Percentiles rank a stretch among this genome's conserved stretches.
These are phyloP conservation scores for Cephus runcator DNA, from an alignment of 2,888 invertebrate genomes.

Conservation along the genomic window DNA sequence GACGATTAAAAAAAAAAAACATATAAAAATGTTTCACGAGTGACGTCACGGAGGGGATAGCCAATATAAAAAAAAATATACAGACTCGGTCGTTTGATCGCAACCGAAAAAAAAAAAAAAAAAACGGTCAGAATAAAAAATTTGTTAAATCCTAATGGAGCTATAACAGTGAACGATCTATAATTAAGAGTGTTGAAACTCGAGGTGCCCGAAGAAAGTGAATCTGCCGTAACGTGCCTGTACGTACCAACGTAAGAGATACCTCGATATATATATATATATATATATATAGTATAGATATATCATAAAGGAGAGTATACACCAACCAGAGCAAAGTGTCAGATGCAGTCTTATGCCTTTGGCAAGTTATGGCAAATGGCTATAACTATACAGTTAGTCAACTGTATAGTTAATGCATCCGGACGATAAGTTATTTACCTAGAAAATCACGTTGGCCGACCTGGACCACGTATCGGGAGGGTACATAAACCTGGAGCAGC, in stretches of 20 bases:
- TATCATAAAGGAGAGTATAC: neutral
- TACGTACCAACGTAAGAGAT: neutral
- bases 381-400: neutral
- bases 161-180: neutral
- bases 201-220: neutral
- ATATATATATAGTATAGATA: neutral
- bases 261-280: neutral
- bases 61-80: neutral
- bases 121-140: neutral
- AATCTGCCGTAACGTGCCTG: neutral
- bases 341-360: neutral
- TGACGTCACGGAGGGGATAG: neutral
- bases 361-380: neutral
- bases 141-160: neutral
- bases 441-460: neutral
- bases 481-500: constrained; percentile 14
- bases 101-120: neutral
- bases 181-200: neutral
- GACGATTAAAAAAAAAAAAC: neutral
- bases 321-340: neutral
- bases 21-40: neutral
- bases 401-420: neutral
- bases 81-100: neutral
- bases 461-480: constrained; percentile 6
- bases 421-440: neutral